Conservation (phyloP, 2,888 invertebrate genomes). For the Drosophila melanocephala region DNA sequence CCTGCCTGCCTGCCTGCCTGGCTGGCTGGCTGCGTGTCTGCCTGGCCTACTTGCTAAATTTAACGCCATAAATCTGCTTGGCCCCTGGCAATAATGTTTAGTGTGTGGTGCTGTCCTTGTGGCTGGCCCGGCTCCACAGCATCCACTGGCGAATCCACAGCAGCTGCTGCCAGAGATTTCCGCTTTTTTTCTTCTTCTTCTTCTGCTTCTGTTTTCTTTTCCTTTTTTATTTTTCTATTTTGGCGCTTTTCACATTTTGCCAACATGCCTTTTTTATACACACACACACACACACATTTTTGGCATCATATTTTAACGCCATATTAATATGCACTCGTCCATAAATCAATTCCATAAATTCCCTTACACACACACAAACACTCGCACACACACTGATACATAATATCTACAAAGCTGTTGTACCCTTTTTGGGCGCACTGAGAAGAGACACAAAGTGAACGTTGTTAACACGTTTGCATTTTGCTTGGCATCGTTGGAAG, state of each 20-base stretch:
- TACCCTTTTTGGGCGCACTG: slow-evolving; percentile 3
- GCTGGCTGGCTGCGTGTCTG: not conserved
- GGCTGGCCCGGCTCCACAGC: slow-evolving; percentile 37
- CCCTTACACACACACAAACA: not conserved
- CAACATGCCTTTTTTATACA: not conserved
- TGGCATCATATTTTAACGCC: slow-evolving; percentile 80
- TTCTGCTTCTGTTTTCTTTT: not conserved
- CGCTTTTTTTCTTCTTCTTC: not conserved
- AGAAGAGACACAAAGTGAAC: slow-evolving; percentile 55
- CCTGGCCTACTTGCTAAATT: slow-evolving; percentile 45
- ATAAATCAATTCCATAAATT: slow-evolving; percentile 64
- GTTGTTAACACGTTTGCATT: slow-evolving; percentile 80
- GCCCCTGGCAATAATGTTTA: slow-evolving; percentile 70
- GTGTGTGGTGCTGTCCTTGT: slow-evolving; percentile 61
- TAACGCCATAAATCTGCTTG: slow-evolving; percentile 70
- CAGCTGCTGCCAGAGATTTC: slow-evolving; percentile 20
- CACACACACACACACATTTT: slow-evolving; percentile 71
- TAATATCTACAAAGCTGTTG: not conserved
- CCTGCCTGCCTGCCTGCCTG: slow-evolving; percentile 14
- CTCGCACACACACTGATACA: not conserved
- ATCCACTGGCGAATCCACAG: slow-evolving; percentile 41
- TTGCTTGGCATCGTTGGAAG: slow-evolving; percentile 56
- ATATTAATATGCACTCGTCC: slow-evolving; percentile 77
- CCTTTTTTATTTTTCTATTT: slow-evolving; percentile 34
- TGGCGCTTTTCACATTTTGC: slow-evolving; percentile 3